These are phyloP conservation scores for Trichogramma dendrolimi DNA, from an alignment of 2,888 invertebrate genomes.

Conservation along the genomic window DNA sequence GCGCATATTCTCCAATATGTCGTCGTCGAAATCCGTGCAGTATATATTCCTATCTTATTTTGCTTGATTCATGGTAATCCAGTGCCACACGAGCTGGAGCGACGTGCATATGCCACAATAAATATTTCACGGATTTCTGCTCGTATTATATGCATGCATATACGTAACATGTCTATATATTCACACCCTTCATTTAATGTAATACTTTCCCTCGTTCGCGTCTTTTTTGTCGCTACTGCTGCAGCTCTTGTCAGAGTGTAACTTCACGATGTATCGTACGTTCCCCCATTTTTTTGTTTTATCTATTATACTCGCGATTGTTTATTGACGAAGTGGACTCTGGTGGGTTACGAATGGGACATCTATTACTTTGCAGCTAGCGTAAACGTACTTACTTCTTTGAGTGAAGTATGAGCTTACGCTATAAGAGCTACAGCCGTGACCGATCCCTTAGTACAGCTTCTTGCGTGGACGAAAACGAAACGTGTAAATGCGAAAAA, in stretches of 20 bases:
- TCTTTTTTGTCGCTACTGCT: not conserved
- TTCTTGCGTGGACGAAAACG: slow-evolving; percentile 21
- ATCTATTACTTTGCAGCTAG: slow-evolving; percentile 49
- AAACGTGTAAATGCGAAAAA: slow-evolving; percentile 15
- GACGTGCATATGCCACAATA: slow-evolving; percentile 41
- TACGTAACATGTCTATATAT: not conserved
- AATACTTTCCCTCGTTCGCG: slow-evolving; percentile 12
- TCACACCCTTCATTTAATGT: too few species aligned
- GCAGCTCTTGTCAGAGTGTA: too few species aligned
- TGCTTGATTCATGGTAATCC: slow-evolving; percentile 42
- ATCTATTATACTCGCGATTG: slow-evolving; percentile 40
- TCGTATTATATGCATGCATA: slow-evolving; percentile 29
- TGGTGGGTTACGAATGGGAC: slow-evolving; percentile 39
- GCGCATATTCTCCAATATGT: slow-evolving; percentile 33
- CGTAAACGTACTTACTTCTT: slow-evolving; percentile 3
- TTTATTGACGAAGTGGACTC: slow-evolving; percentile 52
- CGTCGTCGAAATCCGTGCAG: slow-evolving; percentile 33
- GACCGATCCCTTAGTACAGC: slow-evolving; percentile 32
- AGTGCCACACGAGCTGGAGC: slow-evolving; percentile 21
- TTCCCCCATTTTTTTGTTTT: too few species aligned
- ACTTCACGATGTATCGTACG: too few species aligned
- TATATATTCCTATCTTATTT: slow-evolving; percentile 33
- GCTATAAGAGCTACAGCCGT: slow-evolving; percentile 28
- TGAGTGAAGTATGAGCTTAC: not conserved
- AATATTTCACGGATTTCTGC: slow-evolving; percentile 45